Evolutionary conservation across 2,888 invertebrate species (phyloP), one percentile per base, ranked within the genome.

Genomic region (Aphodius granarius): DNA sequence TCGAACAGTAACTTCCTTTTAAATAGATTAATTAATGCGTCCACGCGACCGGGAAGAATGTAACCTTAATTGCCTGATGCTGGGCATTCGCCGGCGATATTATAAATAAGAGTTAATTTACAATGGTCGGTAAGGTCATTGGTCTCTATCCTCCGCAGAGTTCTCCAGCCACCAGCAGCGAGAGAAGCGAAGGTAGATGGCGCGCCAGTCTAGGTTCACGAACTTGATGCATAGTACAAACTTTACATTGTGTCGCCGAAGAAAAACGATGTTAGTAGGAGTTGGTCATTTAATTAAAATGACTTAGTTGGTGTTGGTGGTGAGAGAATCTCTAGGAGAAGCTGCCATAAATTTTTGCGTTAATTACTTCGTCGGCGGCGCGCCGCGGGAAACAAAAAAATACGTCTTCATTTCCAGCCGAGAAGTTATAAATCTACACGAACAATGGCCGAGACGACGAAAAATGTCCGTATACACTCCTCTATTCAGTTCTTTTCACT

Each of bases 281-380:
- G 22, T 21, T 21, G 22, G 4, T 15, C 68, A 21, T 68, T 68
- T 68, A 68, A 68, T 68, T 68, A 68, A 68, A 68, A 68, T 68
- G 68, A 68, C 68, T 20, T 20, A 68, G 68, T 68, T 3, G n/a
- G n/a, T n/a, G 68, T 68, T 68, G 18, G 19, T 66, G 18, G 6
- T 9, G 43, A 13, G 43, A 43, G 13, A 43, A 6, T 1, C 43
- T 17, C 20, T 13, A 21, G 20, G 5, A 20, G 6, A 20, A 68
- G n/a, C 68, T 5, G 16, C 68, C 20, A 68, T 68, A 68, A 68
- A 68, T 68, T 68, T 68, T 68, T 68, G 68, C 68, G 20, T 68
- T 68, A 68, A 68, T 68, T 68, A 68, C 43, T 43, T 1, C 43
- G 13, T 1, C 43, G 13, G 13, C 6, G 43, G 21, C 68, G 22